Percentiles rank a stretch among this genome's conserved stretches.
These are phyloP conservation scores for Brachyrhaphis roseni DNA, from an alignment of 2,797 vertebrate genomes.

Conservation along the genomic window DNA sequence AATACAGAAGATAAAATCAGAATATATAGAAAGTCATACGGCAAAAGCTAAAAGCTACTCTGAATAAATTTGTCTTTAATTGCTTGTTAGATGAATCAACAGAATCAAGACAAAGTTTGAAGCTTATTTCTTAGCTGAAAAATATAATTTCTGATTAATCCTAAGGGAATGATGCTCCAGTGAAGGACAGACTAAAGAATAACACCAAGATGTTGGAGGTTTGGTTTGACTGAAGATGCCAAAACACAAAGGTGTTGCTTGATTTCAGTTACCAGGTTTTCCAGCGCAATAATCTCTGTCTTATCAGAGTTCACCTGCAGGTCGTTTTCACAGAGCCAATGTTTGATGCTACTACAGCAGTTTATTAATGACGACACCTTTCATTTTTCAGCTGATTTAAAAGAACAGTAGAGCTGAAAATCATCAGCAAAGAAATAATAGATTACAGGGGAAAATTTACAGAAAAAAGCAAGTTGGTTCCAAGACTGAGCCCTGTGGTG, in stretches of 20 bases:
- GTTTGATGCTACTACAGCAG: neutral
- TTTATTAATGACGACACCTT: neutral
- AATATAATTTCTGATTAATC: neutral
- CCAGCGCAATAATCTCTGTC: neutral
- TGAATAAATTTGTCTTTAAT: neutral
- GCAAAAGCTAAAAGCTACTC: neutral
- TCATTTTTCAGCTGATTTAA: neutral
- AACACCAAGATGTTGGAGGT: neutral
- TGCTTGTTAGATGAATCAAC: neutral
- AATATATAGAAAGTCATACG: neutral
- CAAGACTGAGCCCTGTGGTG: neutral
- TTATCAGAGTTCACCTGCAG: neutral
- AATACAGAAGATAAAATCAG: neutral
- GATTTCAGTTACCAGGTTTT: neutral
- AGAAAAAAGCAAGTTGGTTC: neutral
- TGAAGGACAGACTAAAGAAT: neutral
- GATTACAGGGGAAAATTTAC: too few relatives aligned
- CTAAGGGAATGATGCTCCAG: neutral
- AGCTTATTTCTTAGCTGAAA: neutral
- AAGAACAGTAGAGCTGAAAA: neutral
- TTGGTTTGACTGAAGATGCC: neutral
- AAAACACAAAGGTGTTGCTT: neutral
- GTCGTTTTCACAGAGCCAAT: neutral
- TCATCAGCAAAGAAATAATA: neutral
- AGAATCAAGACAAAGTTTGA: neutral